Evolutionary conservation across 2,113 vertebrate species (phyloP).

Genomic region (Rhinichthys klamathensis): DNA sequence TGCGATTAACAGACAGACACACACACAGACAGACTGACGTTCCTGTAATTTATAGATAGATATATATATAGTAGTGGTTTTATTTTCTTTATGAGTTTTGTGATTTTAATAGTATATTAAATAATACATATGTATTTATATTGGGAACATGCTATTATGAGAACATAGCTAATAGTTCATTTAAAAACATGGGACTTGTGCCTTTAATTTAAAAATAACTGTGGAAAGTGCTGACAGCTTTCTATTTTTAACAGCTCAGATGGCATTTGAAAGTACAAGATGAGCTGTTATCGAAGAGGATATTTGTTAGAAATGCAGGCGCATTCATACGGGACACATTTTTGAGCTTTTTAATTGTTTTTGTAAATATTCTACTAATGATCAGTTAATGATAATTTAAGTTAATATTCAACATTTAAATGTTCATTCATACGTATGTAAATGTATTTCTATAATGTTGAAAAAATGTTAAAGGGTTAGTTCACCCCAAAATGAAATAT

Average conservation of each 20-base stretch:
- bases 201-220: neutral
- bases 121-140: neutral
- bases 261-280: constrained; percentile 49
- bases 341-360: neutral
- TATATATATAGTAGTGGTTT: too few relatives aligned
- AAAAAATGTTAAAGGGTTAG: neutral
- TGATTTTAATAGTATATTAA: neutral
- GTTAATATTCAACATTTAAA: too few relatives aligned
- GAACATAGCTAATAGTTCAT: neutral
- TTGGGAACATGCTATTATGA: neutral
- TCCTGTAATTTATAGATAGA: too few relatives aligned
- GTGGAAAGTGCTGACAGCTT: constrained; percentile 5
- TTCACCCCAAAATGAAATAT: too few relatives aligned
- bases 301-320: neutral
- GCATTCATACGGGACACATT: neutral
- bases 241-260: constrained; percentile 15
- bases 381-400: too few relatives aligned
- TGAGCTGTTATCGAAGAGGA: neutral
- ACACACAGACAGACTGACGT: too few relatives aligned
- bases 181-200: neutral
- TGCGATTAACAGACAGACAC: too few relatives aligned
- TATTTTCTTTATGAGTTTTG: neutral
- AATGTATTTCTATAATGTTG: neutral
- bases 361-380: too few relatives aligned
- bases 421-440: too few relatives aligned